Conservation (phyloP, 2,888 invertebrate species). For the Tortricodes alternella region DNA sequence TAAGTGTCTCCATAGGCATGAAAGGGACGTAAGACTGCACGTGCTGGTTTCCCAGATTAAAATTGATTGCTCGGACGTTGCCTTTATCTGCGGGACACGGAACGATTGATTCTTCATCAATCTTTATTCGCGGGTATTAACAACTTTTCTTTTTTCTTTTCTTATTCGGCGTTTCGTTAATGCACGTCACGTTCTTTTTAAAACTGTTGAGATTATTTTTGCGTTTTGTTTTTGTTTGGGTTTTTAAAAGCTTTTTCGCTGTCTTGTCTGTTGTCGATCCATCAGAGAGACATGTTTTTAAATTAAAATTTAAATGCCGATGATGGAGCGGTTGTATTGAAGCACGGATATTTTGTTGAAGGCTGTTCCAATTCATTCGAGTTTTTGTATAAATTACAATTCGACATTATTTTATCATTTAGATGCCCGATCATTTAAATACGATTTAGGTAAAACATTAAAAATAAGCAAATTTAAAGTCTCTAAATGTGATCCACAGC, state of each 20-base stretch:
- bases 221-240: constrained; percentile 23
- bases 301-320: constrained; percentile 25
- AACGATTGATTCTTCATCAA: constrained; percentile 80
- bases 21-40: constrained; percentile 49
- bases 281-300: constrained; percentile 15
- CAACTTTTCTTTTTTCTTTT: constrained; percentile 62
- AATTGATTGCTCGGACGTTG: constrained; percentile 77
- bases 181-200: constrained; percentile 32
- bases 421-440: too few relatives aligned
- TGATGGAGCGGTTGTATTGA: constrained; percentile 7
- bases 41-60: constrained; percentile 74
- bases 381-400: not conserved
- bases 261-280: constrained; percentile 26
- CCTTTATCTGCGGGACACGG: constrained; percentile 71
- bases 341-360: not conserved
- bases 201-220: constrained; percentile 26
- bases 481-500: too few relatives aligned
- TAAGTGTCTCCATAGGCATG: constrained; percentile 26
- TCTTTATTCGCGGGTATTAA: constrained; percentile 75
- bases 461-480: too few relatives aligned
- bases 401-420: too few relatives aligned
- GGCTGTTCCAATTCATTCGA: not conserved
- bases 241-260: constrained; percentile 24
- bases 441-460: too few relatives aligned
- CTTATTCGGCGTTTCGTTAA: constrained; percentile 37